phyloP scores from a whole-genome alignment of 2,113 vertebrate genomes.

The Jaculus jaculus region DNA sequence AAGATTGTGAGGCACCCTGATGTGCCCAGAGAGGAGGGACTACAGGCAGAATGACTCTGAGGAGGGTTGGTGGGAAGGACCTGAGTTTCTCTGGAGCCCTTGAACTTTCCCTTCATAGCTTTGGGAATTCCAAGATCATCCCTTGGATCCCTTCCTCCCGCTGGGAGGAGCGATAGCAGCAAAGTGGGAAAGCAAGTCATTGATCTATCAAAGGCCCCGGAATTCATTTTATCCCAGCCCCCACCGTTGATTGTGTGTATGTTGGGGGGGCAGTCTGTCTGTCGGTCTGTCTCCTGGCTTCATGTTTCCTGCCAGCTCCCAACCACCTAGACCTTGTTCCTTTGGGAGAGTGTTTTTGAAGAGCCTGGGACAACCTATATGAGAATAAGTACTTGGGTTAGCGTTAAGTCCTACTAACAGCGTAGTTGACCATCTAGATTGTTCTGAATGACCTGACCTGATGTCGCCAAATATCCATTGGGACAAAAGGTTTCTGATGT shows the following conservation, averaged over 20 bases:
- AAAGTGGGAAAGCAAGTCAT: not conserved
- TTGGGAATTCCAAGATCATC: not conserved
- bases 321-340: not conserved
- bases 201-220: not conserved
- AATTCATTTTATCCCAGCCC: not conserved
- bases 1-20: not conserved
- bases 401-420: not conserved
- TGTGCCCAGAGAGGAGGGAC: not conserved
- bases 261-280: not conserved
- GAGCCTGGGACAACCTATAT: not conserved
- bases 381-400: not conserved
- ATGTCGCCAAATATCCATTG: not conserved
- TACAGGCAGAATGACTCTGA: not conserved
- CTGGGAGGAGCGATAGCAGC: not conserved
- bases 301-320: not conserved
- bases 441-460: not conserved
- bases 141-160: not conserved
- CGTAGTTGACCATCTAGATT: not conserved
- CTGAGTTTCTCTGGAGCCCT: not conserved
- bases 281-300: not conserved
- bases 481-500: not conserved
- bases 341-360: slow-evolving; percentile 6
- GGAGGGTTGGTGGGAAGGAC: not conserved
- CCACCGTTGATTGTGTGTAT: not conserved
- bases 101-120: not conserved